Conservation (phyloP, 2,888 invertebrate genomes). For the Drosophila seclusa region DNA sequence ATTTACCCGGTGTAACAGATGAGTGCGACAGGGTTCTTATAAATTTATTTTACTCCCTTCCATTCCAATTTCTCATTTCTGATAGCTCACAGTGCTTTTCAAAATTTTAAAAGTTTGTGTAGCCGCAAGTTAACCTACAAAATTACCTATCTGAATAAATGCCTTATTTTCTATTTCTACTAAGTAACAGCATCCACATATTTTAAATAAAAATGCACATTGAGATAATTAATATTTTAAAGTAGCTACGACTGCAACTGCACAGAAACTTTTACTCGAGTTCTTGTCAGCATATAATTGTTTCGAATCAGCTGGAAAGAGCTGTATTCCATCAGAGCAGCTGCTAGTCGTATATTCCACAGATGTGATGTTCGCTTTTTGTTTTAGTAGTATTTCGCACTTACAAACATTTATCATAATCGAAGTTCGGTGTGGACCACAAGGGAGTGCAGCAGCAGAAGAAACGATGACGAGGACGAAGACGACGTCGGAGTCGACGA, state of each 20-base stretch:
- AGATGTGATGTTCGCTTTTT: constrained; percentile 6
- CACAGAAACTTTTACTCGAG: not conserved
- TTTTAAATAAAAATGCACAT: not conserved
- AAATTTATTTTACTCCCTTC: not conserved
- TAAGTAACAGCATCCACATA: not conserved
- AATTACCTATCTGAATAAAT: not conserved
- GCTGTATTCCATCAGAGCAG: constrained; percentile 20
- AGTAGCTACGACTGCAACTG: not conserved
- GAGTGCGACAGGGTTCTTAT: constrained; percentile 10
- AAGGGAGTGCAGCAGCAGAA: constrained; percentile 16
- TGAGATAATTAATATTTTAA: not conserved
- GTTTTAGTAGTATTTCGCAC: constrained; percentile 28
- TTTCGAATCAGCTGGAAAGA: not conserved
- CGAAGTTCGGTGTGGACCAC: constrained; percentile 60
- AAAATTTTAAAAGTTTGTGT: not conserved
- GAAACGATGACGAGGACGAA: constrained; percentile 9
- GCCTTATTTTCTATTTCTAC: not conserved
- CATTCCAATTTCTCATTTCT: not conserved
- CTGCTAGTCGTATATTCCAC: constrained; percentile 14
- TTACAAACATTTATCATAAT: constrained; percentile 74
- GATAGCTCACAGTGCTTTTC: not conserved
- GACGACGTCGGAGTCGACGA: constrained; percentile 11
- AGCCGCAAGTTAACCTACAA: not conserved
- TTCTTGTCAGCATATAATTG: not conserved
- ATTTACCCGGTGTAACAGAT: constrained; percentile 34